Percentiles rank a stretch among this genome's conserved stretches.
phyloP scores from a whole-genome alignment of 2,113 vertebrate species.

The Ctenodactylus gundi region DNA sequence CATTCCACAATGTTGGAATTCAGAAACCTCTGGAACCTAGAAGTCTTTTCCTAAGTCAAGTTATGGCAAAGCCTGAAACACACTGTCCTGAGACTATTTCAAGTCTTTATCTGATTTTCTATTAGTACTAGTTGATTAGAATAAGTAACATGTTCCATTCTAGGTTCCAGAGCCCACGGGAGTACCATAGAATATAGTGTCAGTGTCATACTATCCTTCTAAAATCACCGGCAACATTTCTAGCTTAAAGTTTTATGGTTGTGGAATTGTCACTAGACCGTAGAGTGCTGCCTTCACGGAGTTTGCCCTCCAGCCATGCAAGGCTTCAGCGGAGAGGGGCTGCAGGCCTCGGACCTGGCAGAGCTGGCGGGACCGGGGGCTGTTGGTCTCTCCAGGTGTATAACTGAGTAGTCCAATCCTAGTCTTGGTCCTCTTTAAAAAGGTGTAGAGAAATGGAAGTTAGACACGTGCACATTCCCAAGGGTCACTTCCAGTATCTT shows the following conservation, averaged over 20 bases:
- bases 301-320: not conserved
- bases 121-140: not conserved
- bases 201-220: not conserved
- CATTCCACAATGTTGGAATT: not conserved
- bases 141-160: not conserved
- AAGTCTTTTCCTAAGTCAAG: constrained; percentile 2
- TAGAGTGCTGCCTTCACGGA: not conserved
- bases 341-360: no score
- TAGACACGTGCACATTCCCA: not conserved
- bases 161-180: not conserved
- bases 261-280: not conserved
- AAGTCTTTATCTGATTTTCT: not conserved
- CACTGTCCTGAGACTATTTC: not conserved
- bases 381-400: not conserved
- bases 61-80: not conserved
- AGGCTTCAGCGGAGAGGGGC: not conserved
- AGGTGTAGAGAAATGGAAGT: not conserved
- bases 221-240: not conserved
- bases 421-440: not conserved
- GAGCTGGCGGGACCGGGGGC: not conserved
- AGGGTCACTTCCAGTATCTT: not conserved
- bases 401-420: not conserved
- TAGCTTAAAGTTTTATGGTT: not conserved
- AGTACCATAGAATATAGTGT: not conserved
- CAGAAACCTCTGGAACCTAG: not conserved